Base-by-base conservation (phyloP, 2,888 invertebrate genomes). In the Meghimatium bilineatum region DNA sequence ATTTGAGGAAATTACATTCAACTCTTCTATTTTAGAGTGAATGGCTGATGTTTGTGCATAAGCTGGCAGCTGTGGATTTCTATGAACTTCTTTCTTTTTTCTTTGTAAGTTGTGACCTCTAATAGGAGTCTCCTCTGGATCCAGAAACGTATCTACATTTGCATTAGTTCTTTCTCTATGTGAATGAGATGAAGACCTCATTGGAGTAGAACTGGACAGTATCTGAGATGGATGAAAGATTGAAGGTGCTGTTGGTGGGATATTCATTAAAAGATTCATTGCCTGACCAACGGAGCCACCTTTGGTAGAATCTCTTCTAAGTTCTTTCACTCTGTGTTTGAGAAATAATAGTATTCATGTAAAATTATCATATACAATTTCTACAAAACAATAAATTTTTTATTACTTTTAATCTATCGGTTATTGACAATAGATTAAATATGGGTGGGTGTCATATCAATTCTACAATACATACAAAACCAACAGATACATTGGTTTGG, bases 161-260 rank as follows among this genome's bases (percentile, higher is more conserved):
- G 82, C 63, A 34, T 77, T 63, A 1, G 72, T 34, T 36, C 85
- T 36, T 84, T 88, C 56, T 87, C 78, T 85, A 23, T 88, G 83
- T 1, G 88, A 85, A 32, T 86, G 84, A 8, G 81, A 32, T 71
- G 87, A 87, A 6, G 86, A 87, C 82, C 89, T 87, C 87, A 90
- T 89, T 20, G 92, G 92, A 14, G 91, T 92, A 26, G 91, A 91
- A 20, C 90, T 91, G 83, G 90, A 91, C 23, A 90, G 85, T 63
- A 92, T 89, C 75, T 90, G 91, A 66, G 90, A 89, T 10, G 91
- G 91, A 82, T 92, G 91, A 84, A 92, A 92, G 34, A 90, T 86
- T 32, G 91, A 89, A 20, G 91, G 91, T 12, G 89, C 89, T 36
- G 90, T 88, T n/a, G 89, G 88, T 26, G 91, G 91, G 75, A 91